Base-by-base conservation (phyloP, 2,797 vertebrate species). In the Alcedo atthis region DNA sequence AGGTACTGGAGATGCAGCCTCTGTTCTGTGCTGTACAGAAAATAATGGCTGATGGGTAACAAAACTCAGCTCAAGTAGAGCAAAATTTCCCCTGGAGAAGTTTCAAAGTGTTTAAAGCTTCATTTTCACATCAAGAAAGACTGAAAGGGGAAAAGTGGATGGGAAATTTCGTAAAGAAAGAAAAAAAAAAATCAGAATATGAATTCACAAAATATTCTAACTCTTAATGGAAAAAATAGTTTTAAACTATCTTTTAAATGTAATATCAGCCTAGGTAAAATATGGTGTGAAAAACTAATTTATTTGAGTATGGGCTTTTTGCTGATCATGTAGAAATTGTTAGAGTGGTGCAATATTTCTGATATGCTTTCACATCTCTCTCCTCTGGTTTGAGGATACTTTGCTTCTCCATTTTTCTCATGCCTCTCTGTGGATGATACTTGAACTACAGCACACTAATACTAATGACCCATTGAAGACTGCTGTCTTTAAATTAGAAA, bases 101-200 rank as follows among this genome's bases (percentile, higher is more conserved):
- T 70, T 15, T 70, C n/a, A 45, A 91, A 82, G 18, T 64, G 6
- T 53, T 83, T 79, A 73, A 73, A 63, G 35, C 1, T 93, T 86
- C 76, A 87, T 82, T 79, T 90, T 92, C 25, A 51, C 46, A 18
- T 68, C 35, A 93, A 89, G 57, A 53, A 85, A 74, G 64, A 77
- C 22, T 74, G 78, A 75, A 92, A 76, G 15, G 40, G 13, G 16
- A 91, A 77, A 86, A 69, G 8, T 58, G 11, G 54, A 26, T 12
- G 54, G 32, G 40, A 3, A 26, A 6, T 30, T 75, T 51, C 51
- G 13, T 67, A 43, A 68, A 55, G 16, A 61, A 90, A 75, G 12
- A 49, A 28, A 17, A 16, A 64, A 30, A 32, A 55, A 43, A 70
- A 61, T 7, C 1, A 71, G 83, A 88, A 61, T 35, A 8, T 30